phyloP scores from a whole-genome alignment of 2,888 invertebrate species.

The Punctoribates punctum region DNA sequence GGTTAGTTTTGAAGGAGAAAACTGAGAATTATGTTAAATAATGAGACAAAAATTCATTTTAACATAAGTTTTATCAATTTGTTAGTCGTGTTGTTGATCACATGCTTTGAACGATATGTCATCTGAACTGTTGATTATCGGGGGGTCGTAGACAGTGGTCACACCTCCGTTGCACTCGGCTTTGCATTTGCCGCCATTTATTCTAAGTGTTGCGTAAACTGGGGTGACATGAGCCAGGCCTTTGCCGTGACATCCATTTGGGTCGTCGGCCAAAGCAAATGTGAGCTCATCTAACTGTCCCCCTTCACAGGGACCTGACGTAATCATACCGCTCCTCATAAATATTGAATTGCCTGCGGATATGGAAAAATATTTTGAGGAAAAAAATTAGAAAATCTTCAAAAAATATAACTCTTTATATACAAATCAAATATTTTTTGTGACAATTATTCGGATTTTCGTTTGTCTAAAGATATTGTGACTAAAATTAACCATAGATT shows the following conservation, averaged over 20 bases:
- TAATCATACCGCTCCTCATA: not conserved
- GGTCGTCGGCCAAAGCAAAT: conserved; percentile 5
- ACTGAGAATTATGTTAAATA: no score
- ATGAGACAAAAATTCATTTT: not conserved
- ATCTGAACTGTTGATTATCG: not conserved
- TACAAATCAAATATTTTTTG: not conserved
- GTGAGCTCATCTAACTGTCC: conserved; percentile 1
- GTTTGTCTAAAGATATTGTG: no score
- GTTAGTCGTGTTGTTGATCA: not conserved
- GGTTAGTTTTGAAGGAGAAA: no score
- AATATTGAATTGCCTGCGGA: not conserved
- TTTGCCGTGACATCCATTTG: not conserved
- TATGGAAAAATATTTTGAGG: not conserved
- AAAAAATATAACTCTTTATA: not conserved
- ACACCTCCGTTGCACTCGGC: not conserved
- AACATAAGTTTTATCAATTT: not conserved
- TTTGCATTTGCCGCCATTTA: not conserved
- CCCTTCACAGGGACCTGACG: not conserved
- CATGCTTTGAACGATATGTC: not conserved
- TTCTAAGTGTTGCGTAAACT: not conserved
- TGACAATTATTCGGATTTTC: not conserved
- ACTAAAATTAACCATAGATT: no score
- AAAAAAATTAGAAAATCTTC: not conserved
- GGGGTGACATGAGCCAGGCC: not conserved
- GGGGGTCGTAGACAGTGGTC: conserved; percentile 8